phyloP scores from a whole-genome alignment of 2,888 invertebrate genomes.

The Gari tellinella region DNA sequence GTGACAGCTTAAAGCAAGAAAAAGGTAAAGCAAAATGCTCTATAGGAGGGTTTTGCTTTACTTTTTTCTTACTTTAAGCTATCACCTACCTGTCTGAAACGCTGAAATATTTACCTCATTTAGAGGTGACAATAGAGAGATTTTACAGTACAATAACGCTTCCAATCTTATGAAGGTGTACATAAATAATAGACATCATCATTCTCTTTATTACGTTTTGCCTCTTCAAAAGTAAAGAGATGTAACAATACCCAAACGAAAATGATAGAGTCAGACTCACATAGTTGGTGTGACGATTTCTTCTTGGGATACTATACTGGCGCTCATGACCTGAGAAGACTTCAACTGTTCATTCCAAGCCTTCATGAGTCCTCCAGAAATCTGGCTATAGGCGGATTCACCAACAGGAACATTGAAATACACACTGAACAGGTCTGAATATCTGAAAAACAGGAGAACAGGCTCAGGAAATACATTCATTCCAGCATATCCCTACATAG shows the following conservation, averaged over 20 bases:
- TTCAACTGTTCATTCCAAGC: slow-evolving; percentile 54
- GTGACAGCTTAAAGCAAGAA: neutral
- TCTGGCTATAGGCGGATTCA: slow-evolving; percentile 26
- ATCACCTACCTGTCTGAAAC: neutral
- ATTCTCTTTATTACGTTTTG: no score
- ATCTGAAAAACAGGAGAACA: slow-evolving; percentile 35
- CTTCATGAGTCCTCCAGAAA: slow-evolving; percentile 36
- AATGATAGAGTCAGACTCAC: slow-evolving; percentile 13
- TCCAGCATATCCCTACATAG: no score
- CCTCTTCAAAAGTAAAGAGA: no score
- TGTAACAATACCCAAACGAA: neutral
- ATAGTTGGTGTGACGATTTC: slow-evolving; percentile 38
- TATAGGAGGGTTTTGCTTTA: no score
- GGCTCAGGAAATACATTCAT: no score
- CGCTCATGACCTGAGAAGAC: slow-evolving; percentile 9
- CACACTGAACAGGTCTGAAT: slow-evolving; percentile 43
- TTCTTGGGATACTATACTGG: slow-evolving; percentile 38
- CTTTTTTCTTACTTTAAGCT: no score
- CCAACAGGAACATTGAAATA: slow-evolving; percentile 25
- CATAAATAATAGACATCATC: no score
- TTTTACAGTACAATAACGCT: no score
- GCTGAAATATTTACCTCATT: no score
- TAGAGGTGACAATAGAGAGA: no score
- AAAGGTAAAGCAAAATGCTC: neutral
- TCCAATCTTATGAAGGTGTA: no score